A percentile compares a stretch with the other conserved stretches of the same genome.
These are phyloP conservation scores for Hystrix cristata DNA, from an alignment of 2,113 vertebrate genomes.

Conservation along the genomic window DNA sequence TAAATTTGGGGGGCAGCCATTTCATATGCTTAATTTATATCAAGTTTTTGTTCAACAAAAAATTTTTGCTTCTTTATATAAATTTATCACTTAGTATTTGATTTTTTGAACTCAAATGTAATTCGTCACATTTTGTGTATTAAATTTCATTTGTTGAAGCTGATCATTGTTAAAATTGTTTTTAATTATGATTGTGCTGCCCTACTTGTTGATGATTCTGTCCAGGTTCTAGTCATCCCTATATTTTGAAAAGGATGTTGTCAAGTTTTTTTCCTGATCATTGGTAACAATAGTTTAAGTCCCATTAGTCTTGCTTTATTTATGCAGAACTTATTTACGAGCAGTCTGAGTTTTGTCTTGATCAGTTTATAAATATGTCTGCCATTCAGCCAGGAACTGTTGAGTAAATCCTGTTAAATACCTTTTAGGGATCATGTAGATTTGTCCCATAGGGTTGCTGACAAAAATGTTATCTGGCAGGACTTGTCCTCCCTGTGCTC, in stretches of 20 bases:
- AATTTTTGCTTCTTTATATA: neutral
- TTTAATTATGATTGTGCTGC: slow-evolving; percentile 5
- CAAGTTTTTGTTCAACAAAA: neutral
- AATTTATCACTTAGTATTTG: slow-evolving; percentile 19
- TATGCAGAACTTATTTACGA: neutral
- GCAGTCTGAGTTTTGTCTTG: slow-evolving; percentile 33
- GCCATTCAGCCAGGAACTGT: neutral
- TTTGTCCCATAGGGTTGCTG: neutral
- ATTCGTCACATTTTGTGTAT: neutral
- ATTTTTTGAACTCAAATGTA: neutral
- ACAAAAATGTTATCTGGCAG: slow-evolving; percentile 3
- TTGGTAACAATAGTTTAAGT: neutral
- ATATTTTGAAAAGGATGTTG: neutral
- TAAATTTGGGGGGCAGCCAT: neutral
- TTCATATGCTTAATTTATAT: neutral
- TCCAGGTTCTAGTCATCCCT: neutral
- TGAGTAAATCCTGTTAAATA: neutral
- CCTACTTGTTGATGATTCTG: neutral
- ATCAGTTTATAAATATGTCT: neutral
- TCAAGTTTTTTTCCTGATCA: neutral
- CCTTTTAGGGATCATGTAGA: neutral
- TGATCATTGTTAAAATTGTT: slow-evolving; percentile 43
- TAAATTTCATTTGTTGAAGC: slow-evolving; percentile 53
- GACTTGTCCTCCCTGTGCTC: slow-evolving; percentile 12
- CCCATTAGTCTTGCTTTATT: neutral